These are phyloP conservation scores for Amblyjoppa proteus DNA, from an alignment of 2,888 invertebrate genomes.

Conservation along the genomic window DNA sequence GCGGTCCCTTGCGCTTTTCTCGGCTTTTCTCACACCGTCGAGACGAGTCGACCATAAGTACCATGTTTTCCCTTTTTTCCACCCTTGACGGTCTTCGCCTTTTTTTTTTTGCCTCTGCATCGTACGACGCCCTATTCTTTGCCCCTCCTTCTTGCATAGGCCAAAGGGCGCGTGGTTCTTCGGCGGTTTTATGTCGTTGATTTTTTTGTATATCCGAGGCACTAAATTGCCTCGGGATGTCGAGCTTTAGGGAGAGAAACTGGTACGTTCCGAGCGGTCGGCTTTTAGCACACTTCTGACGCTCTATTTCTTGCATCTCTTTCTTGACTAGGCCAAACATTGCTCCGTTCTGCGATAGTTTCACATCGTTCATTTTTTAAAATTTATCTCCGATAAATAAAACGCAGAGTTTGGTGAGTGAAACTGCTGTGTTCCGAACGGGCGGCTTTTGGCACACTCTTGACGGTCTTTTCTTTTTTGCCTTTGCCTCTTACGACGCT, in stretches of 20 bases:
- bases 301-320: background rate
- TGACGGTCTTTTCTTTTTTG: too few relatives aligned
- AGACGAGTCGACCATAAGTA: conserved; percentile 57
- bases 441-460: too few relatives aligned
- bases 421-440: background rate
- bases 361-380: conserved; percentile 6
- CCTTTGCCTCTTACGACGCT: background rate
- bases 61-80: conserved; percentile 57
- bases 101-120: conserved; percentile 15
- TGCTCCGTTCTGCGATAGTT: background rate
- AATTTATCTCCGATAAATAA: conserved; percentile 1
- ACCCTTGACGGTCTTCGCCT: conserved; percentile 59
- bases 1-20: conserved; percentile 80
- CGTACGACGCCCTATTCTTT: background rate
- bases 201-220: conserved; percentile 9
- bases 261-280: background rate
- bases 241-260: background rate
- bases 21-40: conserved; percentile 73
- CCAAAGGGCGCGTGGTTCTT: background rate
- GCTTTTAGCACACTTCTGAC: too few relatives aligned
- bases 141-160: background rate
- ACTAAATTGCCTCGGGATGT: conserved; percentile 6
- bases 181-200: background rate
- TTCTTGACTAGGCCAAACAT: background rate
- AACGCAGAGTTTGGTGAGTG: conserved; percentile 15